phyloP scores from a whole-genome alignment of 2,888 invertebrate genomes.

The Drosophila hawaiiensis region DNA sequence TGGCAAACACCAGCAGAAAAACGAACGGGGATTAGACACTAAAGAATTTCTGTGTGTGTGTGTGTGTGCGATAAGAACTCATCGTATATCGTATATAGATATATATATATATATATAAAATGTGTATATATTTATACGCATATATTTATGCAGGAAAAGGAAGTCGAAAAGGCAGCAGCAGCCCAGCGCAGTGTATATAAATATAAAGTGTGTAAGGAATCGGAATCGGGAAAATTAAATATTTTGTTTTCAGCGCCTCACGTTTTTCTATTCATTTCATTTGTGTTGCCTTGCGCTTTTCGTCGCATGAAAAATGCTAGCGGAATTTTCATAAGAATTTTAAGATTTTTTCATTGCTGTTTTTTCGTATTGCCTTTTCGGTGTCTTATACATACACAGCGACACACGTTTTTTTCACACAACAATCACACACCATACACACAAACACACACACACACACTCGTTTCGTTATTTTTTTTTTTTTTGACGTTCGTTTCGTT shows the following conservation, averaged over 20 bases:
- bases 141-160: conserved; percentile 55
- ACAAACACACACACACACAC: conserved; percentile 2
- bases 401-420: conserved; percentile 75
- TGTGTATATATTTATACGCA: conserved; percentile 1
- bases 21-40: conserved; percentile 32
- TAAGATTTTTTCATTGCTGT: conserved; percentile 30
- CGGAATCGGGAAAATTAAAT: conserved; percentile 4
- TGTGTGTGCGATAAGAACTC: conserved; percentile 47
- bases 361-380: conserved; percentile 63
- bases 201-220: conserved; percentile 27
- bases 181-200: conserved; percentile 50
- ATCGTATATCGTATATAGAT: conserved; percentile 17
- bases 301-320: conserved; percentile 50
- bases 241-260: conserved; percentile 25
- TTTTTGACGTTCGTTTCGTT: conserved; percentile 26
- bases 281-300: conserved; percentile 19
- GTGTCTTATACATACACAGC: conserved; percentile 78
- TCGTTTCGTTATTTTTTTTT: conserved; percentile 10
- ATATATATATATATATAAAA: conserved; percentile 4
- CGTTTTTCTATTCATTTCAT: conserved; percentile 9
- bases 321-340: conserved; percentile 60
- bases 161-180: conserved; percentile 33
- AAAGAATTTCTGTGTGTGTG: conserved; percentile 24
- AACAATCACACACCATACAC: conserved; percentile 43
- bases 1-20: conserved; percentile 20